Base-by-base conservation (phyloP, 2,113 vertebrate genomes). In the Trichechus manatus region DNA sequence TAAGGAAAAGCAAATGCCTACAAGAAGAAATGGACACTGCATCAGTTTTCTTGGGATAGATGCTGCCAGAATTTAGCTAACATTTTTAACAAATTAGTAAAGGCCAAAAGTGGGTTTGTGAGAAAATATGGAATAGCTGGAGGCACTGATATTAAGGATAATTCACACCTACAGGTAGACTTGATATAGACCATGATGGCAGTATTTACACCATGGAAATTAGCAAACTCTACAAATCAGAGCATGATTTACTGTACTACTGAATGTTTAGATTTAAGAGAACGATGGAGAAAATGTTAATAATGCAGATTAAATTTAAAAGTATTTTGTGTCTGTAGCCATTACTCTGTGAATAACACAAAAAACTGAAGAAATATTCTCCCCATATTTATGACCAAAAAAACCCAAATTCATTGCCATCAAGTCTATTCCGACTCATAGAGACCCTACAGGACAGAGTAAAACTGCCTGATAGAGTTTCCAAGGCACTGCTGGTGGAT, bases 151-250 rank as follows among this genome's bases (percentile, higher is more conserved):
- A 82, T 4, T 29, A 66, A 53, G 4, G 5, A 50, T n/a, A 59
- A 15, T 47, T 66, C 5, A 29, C 9, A 33, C 11, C 0, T 6
- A 19, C 19, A 0, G 2, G 4, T 3, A n/a, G 39, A 27, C 19
- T 53, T 95, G n/a, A 91, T 70, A 42, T 36, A 19, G 27, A 5
- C 20, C 20, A 25, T 33, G 3, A 13, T 44, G 15, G 1, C 14
- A 61, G 6, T n/a, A 53, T 5, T 33, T 87, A 22, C 15, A 36
- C 1, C 39, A 31, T 22, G 6, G 19, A 53, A 39, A 63, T 53
- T 25, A 3, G 22, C 50, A 68, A 14, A 29, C 44, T 13, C 22
- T 79, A 70, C 29, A 95, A 25, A 78, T 39, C 29, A n/a, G 19
- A 91, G 9, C n/a, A 86, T 70, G 25, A 56, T 77, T 70, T 64